phyloP scores from a whole-genome alignment of 2,797 vertebrate genomes.

The Bucorvus abyssinicus region DNA sequence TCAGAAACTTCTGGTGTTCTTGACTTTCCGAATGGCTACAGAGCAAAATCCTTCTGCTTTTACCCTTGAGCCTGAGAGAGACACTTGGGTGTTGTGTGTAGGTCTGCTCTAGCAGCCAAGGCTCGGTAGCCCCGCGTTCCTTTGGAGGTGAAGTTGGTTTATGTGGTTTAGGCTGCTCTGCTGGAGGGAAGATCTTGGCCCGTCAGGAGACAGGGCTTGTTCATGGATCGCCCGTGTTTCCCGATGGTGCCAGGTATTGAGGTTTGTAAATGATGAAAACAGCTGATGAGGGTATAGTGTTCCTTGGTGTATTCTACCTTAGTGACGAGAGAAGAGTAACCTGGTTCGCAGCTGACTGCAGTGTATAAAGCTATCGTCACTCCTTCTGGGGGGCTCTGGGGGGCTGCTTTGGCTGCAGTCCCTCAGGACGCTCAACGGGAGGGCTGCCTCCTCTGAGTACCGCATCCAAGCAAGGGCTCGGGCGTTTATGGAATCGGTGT shows the following conservation, averaged over 20 bases:
- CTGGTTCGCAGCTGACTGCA: background rate
- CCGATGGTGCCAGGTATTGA: background rate
- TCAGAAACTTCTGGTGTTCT: background rate
- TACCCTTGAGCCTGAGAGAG: background rate
- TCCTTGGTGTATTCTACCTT: background rate
- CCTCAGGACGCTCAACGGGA: background rate
- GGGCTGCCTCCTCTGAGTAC: background rate
- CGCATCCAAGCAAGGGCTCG: fast-evolving
- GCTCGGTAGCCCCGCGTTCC: background rate
- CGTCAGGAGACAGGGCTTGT: background rate
- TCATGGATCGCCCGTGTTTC: background rate
- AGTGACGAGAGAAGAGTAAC: background rate
- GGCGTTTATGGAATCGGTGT: fast-evolving
- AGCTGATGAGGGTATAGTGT: background rate
- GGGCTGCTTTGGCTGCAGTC: background rate
- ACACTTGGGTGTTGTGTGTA: background rate
- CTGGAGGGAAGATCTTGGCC: background rate
- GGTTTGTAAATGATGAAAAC: background rate
- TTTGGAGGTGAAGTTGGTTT: background rate
- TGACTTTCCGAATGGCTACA: background rate
- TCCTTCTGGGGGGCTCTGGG: background rate
- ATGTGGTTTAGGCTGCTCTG: background rate
- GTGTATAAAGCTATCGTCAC: background rate
- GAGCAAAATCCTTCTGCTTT: background rate
- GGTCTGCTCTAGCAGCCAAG: background rate